phyloP scores from a whole-genome alignment of 2,888 invertebrate genomes.

The Frankliniella fusca region DNA sequence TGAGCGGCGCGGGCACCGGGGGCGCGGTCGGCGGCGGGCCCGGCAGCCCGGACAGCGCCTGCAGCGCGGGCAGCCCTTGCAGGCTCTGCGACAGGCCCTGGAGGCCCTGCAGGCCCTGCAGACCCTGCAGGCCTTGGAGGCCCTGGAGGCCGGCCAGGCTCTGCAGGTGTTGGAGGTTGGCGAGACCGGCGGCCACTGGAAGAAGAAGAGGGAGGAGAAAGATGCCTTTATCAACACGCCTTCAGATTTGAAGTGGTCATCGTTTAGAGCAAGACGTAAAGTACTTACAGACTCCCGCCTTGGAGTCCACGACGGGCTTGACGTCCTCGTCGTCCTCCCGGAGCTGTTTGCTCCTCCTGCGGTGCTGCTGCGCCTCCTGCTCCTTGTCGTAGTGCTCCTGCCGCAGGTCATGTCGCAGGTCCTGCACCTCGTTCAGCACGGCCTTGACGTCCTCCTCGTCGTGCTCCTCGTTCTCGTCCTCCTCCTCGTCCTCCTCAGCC shows the following conservation, averaged over 20 bases:
- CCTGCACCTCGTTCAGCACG: constrained; percentile 32
- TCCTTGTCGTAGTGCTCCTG: constrained; percentile 33
- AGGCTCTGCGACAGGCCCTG: constrained; percentile 29
- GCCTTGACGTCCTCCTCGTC: constrained; percentile 43
- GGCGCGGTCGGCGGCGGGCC: constrained; percentile 51
- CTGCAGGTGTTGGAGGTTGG: constrained; percentile 33
- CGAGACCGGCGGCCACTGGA: constrained; percentile 33
- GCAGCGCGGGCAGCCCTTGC: constrained; percentile 32
- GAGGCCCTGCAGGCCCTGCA: constrained; percentile 40
- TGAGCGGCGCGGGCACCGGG: constrained; percentile 76
- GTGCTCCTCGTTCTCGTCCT: constrained; percentile 42
- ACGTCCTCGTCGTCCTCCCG: constrained; percentile 32
- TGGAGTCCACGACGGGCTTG: constrained; percentile 28
- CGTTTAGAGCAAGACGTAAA: background rate
- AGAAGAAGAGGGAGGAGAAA: background rate
- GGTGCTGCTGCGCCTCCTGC: constrained; percentile 32
- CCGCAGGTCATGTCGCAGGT: background rate
- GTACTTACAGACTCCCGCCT: constrained; percentile 20
- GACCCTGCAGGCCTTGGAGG: constrained; percentile 44
- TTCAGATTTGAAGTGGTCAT: too few relatives aligned
- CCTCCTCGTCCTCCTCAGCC: constrained; percentile 32
- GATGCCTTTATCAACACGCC: background rate
- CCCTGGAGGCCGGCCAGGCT: constrained; percentile 30
- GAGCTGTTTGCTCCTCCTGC: constrained; percentile 33
- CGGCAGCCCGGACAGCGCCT: constrained; percentile 45